phyloP scores from a whole-genome alignment of 1,140 invertebrate species.

The Apis mellifera region Amel_HAv3.1 CM009943.2:5485001-5485500 shows the following conservation, averaged over 20 bases:
- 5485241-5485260: constrained; percentile 65
- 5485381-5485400: constrained; percentile 62
- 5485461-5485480: neutral
- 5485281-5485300: constrained; percentile 82
- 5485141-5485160: constrained; percentile 49
- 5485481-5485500: neutral
- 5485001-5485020: constrained; percentile 52
- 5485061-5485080: neutral
- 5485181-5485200: constrained; percentile 60
- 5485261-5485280: constrained; percentile 76
- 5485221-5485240: constrained; percentile 61
- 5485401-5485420: constrained; percentile 75
- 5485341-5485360: constrained; percentile 40
- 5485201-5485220: constrained; percentile 74
- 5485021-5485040: constrained; percentile 39
- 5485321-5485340: constrained; percentile 49
- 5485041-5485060: neutral
- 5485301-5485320: constrained; percentile 78
- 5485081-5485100: neutral
- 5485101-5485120: constrained; percentile 46
- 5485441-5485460: constrained; percentile 42
- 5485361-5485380: constrained; percentile 12
- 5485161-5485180: constrained; percentile 48
- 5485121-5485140: constrained; percentile 26
- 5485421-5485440: constrained; percentile 77